phyloP scores from a whole-genome alignment of 2,797 vertebrate genomes.

The Artibeus lituratus region DNA sequence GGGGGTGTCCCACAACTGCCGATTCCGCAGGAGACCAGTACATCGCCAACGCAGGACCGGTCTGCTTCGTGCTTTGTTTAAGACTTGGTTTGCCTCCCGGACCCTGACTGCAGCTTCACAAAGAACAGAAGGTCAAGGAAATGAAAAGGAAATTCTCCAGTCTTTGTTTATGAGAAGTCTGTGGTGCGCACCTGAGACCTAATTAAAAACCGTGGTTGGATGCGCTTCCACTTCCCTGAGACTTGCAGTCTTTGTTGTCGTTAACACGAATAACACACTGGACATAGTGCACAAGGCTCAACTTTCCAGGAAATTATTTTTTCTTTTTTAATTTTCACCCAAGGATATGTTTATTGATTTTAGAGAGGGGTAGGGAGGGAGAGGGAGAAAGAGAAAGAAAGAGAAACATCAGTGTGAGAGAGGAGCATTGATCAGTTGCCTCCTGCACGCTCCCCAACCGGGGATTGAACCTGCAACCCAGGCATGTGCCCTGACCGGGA shows the following conservation, averaged over 20 bases:
- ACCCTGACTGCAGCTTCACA: background rate
- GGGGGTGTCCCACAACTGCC: background rate
- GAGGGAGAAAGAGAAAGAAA: too few relatives aligned
- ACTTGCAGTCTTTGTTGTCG: background rate
- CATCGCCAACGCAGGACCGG: too few relatives aligned
- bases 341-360: background rate
- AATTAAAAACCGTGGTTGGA: background rate
- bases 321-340: background rate
- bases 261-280: background rate
- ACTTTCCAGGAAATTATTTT: background rate
- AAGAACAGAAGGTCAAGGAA: background rate
- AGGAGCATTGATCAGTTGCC: too few relatives aligned
- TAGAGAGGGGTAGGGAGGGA: too few relatives aligned
- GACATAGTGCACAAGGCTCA: background rate
- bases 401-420: too few relatives aligned
- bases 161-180: background rate
- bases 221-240: background rate
- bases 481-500: background rate
- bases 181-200: background rate
- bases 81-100: background rate
- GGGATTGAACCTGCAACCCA: too few relatives aligned
- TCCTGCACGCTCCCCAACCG: too few relatives aligned
- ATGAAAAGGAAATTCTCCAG: background rate
- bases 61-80: background rate
- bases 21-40: background rate